Evolutionary conservation across 2,113 vertebrate species (phyloP), one percentile per base, ranked within the genome.

Genomic region (Prionailurus bengalensis): DNA sequence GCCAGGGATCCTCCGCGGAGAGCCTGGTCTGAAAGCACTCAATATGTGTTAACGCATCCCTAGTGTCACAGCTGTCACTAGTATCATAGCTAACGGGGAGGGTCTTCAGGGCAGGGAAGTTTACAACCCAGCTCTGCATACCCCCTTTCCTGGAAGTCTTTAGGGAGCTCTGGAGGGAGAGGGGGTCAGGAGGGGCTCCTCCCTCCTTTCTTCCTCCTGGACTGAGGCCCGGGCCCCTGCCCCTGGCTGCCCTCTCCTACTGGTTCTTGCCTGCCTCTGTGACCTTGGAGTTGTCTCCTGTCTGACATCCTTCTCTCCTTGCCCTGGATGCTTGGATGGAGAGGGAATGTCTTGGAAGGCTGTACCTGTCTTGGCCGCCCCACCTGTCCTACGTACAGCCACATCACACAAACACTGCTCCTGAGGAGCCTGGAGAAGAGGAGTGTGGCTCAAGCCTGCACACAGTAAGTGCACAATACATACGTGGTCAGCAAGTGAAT

Each of bases 1-100:
- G 19, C 27, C 10, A 0, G 0, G 7, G 19, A 4, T 10, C 33
- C 27, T 70, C 61, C 7, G n/a, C 17, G 16, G 16, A 11, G 0
- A 4, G 33, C 4, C 10, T 73, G 82, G 61, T 21, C 8, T 4
- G 15, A 1, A 1, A 17, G 68, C 5, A 3, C 39, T 76, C 55
- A 15, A 0, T 3, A 15, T 0, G 12, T 4, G 27, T n/a, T n/a
- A 27, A 48, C 1, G 7, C 17, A 36, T 19, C 48, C 78, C 83
- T 36, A 42, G 51, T 25, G 6, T 65, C 45, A 14, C 31, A 85
- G 55, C 29, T 65, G 68, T 21, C n/a, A 29, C 61, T 5, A 61
- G n/a, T 4, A 45, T 33, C 7, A 1, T 7, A 78, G 48, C 78
- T 65, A 51, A 45, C 33, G 9, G 68, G 45, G 63, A 65, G 3